Conservation (phyloP, 2,888 invertebrate species). For the Cataglyphis altisquamis region DNA sequence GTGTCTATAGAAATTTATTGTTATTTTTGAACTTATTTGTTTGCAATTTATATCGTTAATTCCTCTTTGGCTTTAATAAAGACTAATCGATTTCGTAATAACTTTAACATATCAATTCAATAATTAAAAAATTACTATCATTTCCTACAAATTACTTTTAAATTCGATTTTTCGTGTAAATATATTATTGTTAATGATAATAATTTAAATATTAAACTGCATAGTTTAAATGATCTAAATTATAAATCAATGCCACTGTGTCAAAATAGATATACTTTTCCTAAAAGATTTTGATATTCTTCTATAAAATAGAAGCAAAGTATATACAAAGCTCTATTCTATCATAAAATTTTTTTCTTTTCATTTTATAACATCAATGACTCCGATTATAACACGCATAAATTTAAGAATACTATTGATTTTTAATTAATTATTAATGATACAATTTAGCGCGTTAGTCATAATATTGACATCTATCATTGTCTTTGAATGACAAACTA, state of each 20-base stretch:
- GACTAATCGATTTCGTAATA: slow-evolving; percentile 52
- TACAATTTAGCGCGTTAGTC: slow-evolving; percentile 48
- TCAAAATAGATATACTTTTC: slow-evolving; percentile 9
- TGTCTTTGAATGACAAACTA: slow-evolving; percentile 63
- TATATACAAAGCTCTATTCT: slow-evolving; percentile 70
- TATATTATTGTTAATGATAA: slow-evolving; percentile 8
- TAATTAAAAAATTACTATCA: slow-evolving; percentile 20
- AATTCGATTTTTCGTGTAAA: slow-evolving; percentile 1
- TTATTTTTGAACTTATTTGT: slow-evolving; percentile 57
- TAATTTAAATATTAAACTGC: neutral
- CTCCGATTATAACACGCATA: slow-evolving; percentile 69
- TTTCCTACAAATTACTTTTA: slow-evolving; percentile 22
- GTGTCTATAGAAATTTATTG: slow-evolving; percentile 37
- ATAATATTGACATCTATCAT: slow-evolving; percentile 59
- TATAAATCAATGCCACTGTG: slow-evolving; percentile 30
- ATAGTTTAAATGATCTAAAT: neutral
- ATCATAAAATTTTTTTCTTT: slow-evolving; percentile 57
- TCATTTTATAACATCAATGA: slow-evolving; percentile 70
- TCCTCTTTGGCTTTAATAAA: slow-evolving; percentile 78
- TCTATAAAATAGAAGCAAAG: slow-evolving; percentile 70
- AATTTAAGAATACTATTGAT: slow-evolving; percentile 57
- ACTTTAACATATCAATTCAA: slow-evolving; percentile 34
- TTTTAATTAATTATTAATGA: slow-evolving; percentile 57
- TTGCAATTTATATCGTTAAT: slow-evolving; percentile 62
- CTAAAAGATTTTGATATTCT: slow-evolving; percentile 56